Base-by-base conservation (phyloP, 2,888 invertebrate species). In the Trichogramma evanescens region DNA sequence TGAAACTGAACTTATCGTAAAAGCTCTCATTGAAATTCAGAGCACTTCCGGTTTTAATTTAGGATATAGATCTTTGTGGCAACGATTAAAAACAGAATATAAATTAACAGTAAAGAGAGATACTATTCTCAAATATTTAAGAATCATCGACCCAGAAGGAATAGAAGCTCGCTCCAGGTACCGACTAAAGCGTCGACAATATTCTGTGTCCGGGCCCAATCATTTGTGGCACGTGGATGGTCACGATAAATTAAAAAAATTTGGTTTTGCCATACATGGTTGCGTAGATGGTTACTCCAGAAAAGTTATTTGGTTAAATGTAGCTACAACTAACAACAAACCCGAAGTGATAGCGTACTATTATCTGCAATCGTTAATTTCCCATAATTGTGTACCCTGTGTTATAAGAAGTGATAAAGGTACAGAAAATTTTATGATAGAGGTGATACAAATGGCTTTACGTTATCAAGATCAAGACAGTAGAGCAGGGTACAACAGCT, bases 361-460 rank as follows among this genome's bases (percentile, higher is more conserved):
- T 42, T 53, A 53, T 43, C 39, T 53, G 4, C 73, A 59, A 41
- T 10, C 52, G 0, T 10, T 53, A 9, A 39, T 62, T 8, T 56
- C 57, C 50, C 41, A 54, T 5, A 52, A 58, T 38, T 40, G 50
- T 2, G 39, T 63, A 26, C 54, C 59, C 40, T 56, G 48, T 5
- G 9, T 63, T 1, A 56, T 57, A 43, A 41, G 62, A 54, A 58
- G 59, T 3, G 62, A 62, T 53, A 5, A 41, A 9, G 62, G 62
- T 3, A 62, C 62, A 1, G 56, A 62, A 42, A 56, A 51, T 50
- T 43, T 38, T 43, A 3, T 56, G 6, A 49, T 62, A 6, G 59
- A 59, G 50, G 38, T 43, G 43, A 42, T 62, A 1, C 59, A 62
- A n/a, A n/a, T 8, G 49, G 45, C 54, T 53, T 44, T 62, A 6